Conservation (phyloP, 1,140 invertebrate species). For the Tetramorium simillimum region DNA sequence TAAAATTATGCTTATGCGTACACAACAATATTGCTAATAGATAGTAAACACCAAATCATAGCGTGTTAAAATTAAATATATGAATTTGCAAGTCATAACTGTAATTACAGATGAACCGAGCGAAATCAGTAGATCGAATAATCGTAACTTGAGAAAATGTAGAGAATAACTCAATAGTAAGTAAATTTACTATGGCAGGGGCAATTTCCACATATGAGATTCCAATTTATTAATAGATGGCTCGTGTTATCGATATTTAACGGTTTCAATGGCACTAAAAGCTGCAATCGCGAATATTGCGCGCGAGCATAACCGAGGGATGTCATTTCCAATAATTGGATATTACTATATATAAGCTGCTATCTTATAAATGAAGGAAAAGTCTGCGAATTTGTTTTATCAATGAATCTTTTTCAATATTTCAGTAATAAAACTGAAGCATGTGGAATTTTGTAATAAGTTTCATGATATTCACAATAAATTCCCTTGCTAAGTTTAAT, state of each 20-base stretch:
- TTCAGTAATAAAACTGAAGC: not conserved
- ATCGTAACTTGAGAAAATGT: not conserved
- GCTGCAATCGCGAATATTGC: conserved; percentile 30
- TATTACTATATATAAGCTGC: not conserved
- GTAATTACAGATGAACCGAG: not conserved
- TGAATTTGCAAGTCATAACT: not conserved
- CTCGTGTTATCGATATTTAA: not conserved
- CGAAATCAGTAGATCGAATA: not conserved
- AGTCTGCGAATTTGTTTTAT: not conserved
- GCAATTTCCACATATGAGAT: not conserved
- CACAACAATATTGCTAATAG: not conserved
- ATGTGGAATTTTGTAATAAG: not conserved
- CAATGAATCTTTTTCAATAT: not conserved
- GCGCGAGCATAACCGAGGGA: not conserved
- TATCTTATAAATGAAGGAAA: not conserved
- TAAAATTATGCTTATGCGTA: not conserved
- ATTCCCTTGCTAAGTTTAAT: not conserved
- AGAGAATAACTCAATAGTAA: not conserved
- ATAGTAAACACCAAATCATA: not conserved
- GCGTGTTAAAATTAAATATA: not conserved
- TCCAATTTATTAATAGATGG: not conserved
- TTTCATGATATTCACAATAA: not conserved
- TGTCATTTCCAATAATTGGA: conserved; percentile 39
- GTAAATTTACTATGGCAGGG: not conserved
- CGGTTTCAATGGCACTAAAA: not conserved